These are phyloP conservation scores for Eumerus sabulonum DNA, from an alignment of 2,888 invertebrate species.

Conservation along the genomic window DNA sequence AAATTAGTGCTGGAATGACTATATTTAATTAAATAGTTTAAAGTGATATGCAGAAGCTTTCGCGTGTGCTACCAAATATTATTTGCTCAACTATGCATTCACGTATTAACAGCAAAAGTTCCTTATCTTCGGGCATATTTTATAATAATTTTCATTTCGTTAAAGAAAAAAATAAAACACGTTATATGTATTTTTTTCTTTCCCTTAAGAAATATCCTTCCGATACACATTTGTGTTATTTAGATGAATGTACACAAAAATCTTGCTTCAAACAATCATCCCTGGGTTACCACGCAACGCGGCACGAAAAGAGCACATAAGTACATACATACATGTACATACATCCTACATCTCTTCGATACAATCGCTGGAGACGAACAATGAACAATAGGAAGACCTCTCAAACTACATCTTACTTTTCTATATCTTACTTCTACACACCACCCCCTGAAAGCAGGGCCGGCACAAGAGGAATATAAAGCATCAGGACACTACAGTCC, in stretches of 20 bases:
- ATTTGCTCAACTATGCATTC: too few species aligned
- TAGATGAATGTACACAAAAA: background rate
- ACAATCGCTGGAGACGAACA: constrained; percentile 24
- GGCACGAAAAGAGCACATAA: constrained; percentile 27
- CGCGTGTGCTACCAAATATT: too few species aligned
- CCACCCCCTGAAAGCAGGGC: constrained; percentile 22
- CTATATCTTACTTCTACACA: constrained; percentile 41
- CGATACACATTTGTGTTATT: constrained; percentile 25
- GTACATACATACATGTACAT: background rate
- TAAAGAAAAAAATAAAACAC: background rate
- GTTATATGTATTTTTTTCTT: constrained; percentile 11
- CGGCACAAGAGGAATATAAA: constrained; percentile 3
- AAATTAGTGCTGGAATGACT: too few species aligned
- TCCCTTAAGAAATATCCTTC: constrained; percentile 2
- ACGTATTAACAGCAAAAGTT: background rate
- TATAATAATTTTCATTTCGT: too few species aligned
- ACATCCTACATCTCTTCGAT: background rate
- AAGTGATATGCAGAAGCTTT: too few species aligned
- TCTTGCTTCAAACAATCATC: constrained; percentile 42
- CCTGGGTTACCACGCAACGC: constrained; percentile 58
- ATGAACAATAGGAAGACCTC: constrained; percentile 16
- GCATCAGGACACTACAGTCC: constrained; percentile 9
- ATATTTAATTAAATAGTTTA: too few species aligned
- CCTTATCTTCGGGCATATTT: too few species aligned
- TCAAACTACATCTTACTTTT: constrained; percentile 33